Conservation (phyloP, 2,888 invertebrate genomes). For the Oligia strigilis region DNA sequence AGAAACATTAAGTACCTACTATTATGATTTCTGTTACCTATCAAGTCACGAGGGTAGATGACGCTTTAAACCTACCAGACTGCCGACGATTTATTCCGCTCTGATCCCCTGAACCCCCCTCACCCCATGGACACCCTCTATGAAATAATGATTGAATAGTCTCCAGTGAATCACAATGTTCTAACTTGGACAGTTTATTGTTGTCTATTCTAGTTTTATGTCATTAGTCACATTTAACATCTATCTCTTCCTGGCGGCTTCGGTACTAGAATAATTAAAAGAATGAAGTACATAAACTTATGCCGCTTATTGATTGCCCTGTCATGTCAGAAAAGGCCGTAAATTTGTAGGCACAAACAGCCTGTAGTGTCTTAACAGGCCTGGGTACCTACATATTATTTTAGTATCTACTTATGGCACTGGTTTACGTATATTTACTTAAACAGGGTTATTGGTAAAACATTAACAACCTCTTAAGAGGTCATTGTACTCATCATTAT, state of each 20-base stretch:
- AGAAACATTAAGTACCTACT: no score
- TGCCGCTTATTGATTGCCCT: not conserved
- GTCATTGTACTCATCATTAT: no score
- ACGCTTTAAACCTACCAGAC: not conserved
- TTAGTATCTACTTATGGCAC: not conserved
- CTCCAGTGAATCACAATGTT: constrained; percentile 23
- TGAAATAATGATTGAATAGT: constrained; percentile 8
- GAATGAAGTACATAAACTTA: not conserved
- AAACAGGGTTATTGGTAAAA: no score
- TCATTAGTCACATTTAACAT: constrained; percentile 24
- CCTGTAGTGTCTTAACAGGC: no score
- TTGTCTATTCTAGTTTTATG: constrained; percentile 2
- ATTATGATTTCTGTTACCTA: not conserved
- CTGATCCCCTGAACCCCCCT: no score
- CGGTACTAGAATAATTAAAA: not conserved
- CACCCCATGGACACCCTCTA: no score
- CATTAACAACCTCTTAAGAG: no score
- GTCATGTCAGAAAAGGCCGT: not conserved
- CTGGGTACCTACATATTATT: not conserved
- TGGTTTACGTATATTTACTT: not conserved
- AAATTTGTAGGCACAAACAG: not conserved
- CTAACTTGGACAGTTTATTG: not conserved
- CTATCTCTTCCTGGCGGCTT: constrained; percentile 11
- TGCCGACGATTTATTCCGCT: not conserved
- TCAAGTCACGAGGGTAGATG: not conserved